Conservation (phyloP, 2,888 invertebrate species). For the Empis stercorea region DNA sequence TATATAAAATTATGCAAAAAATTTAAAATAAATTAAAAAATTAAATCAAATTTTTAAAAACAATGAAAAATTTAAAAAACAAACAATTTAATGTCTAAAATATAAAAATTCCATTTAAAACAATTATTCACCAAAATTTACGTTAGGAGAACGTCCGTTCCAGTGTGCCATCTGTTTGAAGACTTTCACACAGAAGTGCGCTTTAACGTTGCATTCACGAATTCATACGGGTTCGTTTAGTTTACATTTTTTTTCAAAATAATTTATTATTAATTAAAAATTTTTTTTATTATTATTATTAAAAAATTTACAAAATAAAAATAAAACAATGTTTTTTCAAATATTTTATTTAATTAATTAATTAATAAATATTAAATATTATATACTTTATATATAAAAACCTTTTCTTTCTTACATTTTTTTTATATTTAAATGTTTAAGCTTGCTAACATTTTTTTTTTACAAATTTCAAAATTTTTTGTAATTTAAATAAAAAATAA, state of each 20-base stretch:
- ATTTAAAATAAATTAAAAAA: too few species aligned
- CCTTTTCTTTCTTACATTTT: too few species aligned
- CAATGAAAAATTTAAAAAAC: too few species aligned
- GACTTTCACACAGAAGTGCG: constrained; percentile 50
- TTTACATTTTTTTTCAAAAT: constrained; percentile 2
- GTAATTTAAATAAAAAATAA: too few species aligned
- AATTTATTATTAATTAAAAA: neutral
- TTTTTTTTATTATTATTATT: neutral
- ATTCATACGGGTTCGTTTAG: constrained; percentile 46
- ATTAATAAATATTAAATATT: too few species aligned
- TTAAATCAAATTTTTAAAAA: too few species aligned
- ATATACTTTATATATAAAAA: too few species aligned
- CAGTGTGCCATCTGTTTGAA: constrained; percentile 50
- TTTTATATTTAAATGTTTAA: too few species aligned
- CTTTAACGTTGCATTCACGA: constrained; percentile 49
- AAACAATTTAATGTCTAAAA: neutral
- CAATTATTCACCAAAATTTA: too few species aligned
- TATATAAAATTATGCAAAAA: too few species aligned
- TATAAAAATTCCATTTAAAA: neutral
- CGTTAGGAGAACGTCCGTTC: constrained; percentile 45
- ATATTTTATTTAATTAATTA: constrained; percentile 5
- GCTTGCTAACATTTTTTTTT: too few species aligned
- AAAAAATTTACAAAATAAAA: neutral
- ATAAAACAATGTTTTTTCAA: neutral
- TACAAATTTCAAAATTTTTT: too few species aligned